Percentiles rank a stretch among this genome's conserved stretches.
Evolutionary conservation across 2,797 vertebrate species (phyloP).

Genomic region (Karalla daura): DNA sequence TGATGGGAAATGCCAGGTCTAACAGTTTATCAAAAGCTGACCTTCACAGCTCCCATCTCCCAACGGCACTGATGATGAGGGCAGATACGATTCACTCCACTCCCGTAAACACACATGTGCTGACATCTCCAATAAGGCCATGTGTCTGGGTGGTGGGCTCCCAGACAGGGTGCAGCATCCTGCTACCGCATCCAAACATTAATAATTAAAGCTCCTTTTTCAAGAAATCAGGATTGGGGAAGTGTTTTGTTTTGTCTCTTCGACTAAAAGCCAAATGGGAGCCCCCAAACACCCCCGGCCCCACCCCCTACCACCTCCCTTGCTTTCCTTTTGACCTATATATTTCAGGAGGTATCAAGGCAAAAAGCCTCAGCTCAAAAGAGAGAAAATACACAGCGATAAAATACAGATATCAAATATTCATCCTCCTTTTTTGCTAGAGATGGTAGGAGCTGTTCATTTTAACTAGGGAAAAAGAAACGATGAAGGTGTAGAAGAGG

Average conservation of each 20-base stretch:
- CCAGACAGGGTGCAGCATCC: conserved; percentile 33
- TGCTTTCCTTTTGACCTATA: conserved; percentile 69
- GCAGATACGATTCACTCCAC: conserved; percentile 26
- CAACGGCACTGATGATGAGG: conserved; percentile 21
- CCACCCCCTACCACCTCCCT: no score
- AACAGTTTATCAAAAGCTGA: conserved; percentile 28
- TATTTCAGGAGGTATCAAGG: conserved; percentile 56
- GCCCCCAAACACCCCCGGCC: no score
- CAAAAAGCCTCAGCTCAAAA: conserved; percentile 26
- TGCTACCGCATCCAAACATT: conserved; percentile 41
- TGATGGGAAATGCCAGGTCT: conserved; percentile 3
- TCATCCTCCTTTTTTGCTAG: conserved; percentile 57
- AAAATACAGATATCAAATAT: conserved; percentile 71
- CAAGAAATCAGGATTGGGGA: conserved; percentile 54
- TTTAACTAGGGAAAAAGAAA: conserved; percentile 38
- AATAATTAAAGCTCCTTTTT: conserved; percentile 72
- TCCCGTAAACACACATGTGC: neutral
- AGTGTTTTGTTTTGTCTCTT: conserved; percentile 45
- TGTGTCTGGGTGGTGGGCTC: neutral
- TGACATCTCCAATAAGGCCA: conserved; percentile 15
- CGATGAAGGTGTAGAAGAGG: conserved; percentile 42
- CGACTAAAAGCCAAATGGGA: conserved; percentile 54
- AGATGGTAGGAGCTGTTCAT: conserved; percentile 36
- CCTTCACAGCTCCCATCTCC: conserved; percentile 32
- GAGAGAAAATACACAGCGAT: conserved; percentile 56